A percentile compares a stretch with the other conserved stretches of the same genome.
Evolutionary conservation across 2,888 invertebrate species (phyloP).

Genomic region (Phengaris arion): DNA sequence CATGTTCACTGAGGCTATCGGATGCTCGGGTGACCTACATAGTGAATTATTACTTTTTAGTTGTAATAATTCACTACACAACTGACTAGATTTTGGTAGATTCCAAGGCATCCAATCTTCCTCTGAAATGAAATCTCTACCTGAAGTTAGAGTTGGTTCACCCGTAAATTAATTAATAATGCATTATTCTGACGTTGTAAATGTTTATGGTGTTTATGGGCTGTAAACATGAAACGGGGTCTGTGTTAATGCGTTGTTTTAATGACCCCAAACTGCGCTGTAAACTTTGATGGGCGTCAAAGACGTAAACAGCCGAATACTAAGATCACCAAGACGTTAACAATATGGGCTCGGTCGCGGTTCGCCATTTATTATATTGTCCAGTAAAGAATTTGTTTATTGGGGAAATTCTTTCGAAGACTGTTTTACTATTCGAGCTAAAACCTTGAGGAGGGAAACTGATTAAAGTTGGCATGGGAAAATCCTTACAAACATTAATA

Average conservation of each 20-base stretch:
- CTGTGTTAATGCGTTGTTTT: conserved; percentile 27
- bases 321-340: neutral
- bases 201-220: conserved; percentile 25
- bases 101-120: too few relatives aligned
- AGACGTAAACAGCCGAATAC: conserved; percentile 9
- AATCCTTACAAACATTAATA: too few relatives aligned
- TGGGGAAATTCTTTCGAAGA: neutral
- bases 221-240: conserved; percentile 28
- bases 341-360: neutral
- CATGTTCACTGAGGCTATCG: too few relatives aligned
- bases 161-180: too few relatives aligned
- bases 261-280: conserved; percentile 31
- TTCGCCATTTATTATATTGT: neutral
- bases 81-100: too few relatives aligned
- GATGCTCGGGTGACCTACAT: too few relatives aligned
- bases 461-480: too few relatives aligned
- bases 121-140: neutral
- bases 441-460: neutral
- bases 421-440: neutral
- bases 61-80: too few relatives aligned
- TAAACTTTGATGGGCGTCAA: conserved; percentile 15
- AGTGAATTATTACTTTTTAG: too few relatives aligned
- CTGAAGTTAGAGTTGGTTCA: too few relatives aligned
- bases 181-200: neutral
- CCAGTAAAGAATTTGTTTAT: neutral